Base-by-base conservation (phyloP, 2,113 vertebrate genomes). In the Isurus oxyrinchus region DNA sequence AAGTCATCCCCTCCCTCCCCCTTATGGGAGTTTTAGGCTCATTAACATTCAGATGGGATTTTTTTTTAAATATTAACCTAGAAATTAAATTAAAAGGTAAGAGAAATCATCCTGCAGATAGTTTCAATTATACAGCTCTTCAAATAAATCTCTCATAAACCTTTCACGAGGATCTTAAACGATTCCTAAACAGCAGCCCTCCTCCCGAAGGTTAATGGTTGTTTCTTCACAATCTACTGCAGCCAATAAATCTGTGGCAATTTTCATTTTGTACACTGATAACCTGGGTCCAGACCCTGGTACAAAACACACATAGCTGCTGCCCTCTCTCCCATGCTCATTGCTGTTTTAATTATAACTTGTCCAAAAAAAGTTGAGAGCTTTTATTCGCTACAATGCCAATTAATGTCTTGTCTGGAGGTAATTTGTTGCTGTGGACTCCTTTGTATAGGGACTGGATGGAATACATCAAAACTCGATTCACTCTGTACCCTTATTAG, bases 1-100 rank as follows among this genome's bases (percentile, higher is more conserved):
- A 95, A 95, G 94, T 72, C 94, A 95, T 95, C 67, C 94, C 66
- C 67, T 95, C 0, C 0, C 0, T 0, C 96, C 87, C 40, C 96
- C 94, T 96, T 0, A 1, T 1, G 93, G 63, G 66, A 95, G 66
- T 95, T 95, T 4, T 96, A 96, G 96, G 96, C 97, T 97, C 97
- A 97, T 97, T 97, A 96, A 90, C 96, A 97, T 95, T 95, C 94
- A 95, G 94, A 95, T 72, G 67, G 94, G 66, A 76, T 95, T 95
- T 95, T 55, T 53, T 72, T 55, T 35, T 5, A 95, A 97, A 97
- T 97, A 97, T 97, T 97, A 97, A 97, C 97, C 97, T 72, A 95
- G 94, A 95, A 95, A 95, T 95, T 95, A 95, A 95, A 95, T 95
- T 95, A 95, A 95, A 95, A 95, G 66, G 94, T 95, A 95, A 95